Evolutionary conservation across 2,797 vertebrate species (phyloP), one percentile per base, ranked within the genome.

Genomic region (Chrosomus eos): DNA sequence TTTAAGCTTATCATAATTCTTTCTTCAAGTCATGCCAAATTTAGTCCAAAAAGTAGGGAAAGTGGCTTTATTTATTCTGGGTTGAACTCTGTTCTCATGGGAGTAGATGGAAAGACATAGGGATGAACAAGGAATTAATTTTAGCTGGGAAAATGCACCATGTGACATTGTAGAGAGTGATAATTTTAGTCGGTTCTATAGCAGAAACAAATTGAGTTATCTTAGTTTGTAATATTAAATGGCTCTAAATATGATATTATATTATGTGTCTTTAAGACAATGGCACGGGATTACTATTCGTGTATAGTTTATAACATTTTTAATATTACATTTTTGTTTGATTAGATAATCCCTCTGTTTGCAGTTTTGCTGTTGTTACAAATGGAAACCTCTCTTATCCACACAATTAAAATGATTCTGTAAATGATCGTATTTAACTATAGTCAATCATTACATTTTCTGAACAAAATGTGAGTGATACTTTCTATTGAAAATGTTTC

Each of bases 1-100:
- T 36, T 55, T 38, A 76, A 40, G 14, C 7, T 18, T 40, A 11
- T 77, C 23, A 38, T 77, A n/a, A 60, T 60, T 75, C 62, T 82
- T 92, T 93, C 93, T 91, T 93, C 93, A 91, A 91, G 92, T 91
- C 89, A 88, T 88, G 86, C 90, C 87, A 80, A 88, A 82, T 90
- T 90, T 86, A 89, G 91, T 90, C 66, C 58, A 87, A 87, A 87
- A 87, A 90, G 87, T 81, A 85, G 60, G 66, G 81, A 55, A 68
- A 86, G 48, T 26, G 74, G 90, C 91, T 93, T 92, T 93, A 92
- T 95, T 94, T 94, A 95, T 90, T 90, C 88, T 74, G 19, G 80
- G 71, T 86, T 89, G 85, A 93, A 92, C 90, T 92, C 83, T 88
- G 87, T 81, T 93, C 92, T 91, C 85, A 86, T 84, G 90, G 89